A percentile compares a stretch with the other conserved stretches of the same genome.
phyloP scores from a whole-genome alignment of 2,113 vertebrate species.

The Seriola rivoliana region DNA sequence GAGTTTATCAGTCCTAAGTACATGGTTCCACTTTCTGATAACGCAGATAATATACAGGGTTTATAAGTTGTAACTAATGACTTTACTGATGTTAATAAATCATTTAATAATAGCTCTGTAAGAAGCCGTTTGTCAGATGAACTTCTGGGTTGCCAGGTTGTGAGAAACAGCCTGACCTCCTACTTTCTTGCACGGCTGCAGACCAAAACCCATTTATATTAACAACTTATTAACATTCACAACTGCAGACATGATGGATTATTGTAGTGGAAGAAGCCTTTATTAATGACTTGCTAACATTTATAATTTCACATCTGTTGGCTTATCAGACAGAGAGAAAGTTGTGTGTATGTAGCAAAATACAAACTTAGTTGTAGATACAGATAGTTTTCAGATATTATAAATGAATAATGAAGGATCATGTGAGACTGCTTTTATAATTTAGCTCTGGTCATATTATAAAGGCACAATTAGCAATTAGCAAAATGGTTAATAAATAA shows the following conservation, averaged over 20 bases:
- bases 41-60: neutral
- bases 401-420: neutral
- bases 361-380: too few species aligned
- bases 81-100: neutral
- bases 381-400: neutral
- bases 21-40: neutral
- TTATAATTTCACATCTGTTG: neutral
- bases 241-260: neutral
- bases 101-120: neutral
- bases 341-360: neutral
- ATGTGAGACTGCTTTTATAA: neutral
- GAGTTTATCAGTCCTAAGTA: neutral
- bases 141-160: neutral
- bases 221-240: neutral
- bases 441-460: neutral
- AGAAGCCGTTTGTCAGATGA: neutral
- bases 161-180: too few species aligned
- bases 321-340: neutral
- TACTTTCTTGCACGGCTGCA: neutral
- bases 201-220: neutral
- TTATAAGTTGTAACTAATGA: neutral
- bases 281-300: neutral
- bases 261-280: neutral
- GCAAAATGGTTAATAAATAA: constrained; percentile 7
- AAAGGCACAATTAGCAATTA: neutral